Base-by-base conservation (phyloP, 2,113 vertebrate species). In the Urocynchramus pylzowi region DNA sequence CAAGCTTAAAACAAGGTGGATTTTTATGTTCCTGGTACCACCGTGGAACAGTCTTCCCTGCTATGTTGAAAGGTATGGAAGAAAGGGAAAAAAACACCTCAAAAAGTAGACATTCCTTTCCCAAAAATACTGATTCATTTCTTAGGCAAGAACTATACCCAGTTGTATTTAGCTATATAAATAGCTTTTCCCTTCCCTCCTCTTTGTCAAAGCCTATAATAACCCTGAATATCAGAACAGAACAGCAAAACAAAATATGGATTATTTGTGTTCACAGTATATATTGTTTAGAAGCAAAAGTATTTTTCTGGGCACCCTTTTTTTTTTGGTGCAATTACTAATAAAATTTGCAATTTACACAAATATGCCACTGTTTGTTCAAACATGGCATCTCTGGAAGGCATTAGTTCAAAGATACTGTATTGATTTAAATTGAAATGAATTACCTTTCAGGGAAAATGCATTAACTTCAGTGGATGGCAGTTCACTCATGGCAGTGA, bases 401-500 rank as follows among this genome's bases (percentile, higher is more conserved):
- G 87, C 76, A 90, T 73, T 89, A 71, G 8, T 92, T 92, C 80
- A 93, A 83, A 95, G 77, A 87, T 83, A 94, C 35, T 79, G 69
- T 91, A 95, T 90, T 96, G 94, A 91, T 97, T 97, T 91, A 97
- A 97, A 97, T 89, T 93, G 84, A 97, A 95, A 96, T 96, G 73
- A 96, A 96, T 96, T 94, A 95, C 87, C 88, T 97, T 94, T 96
- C 76, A 81, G 81, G 71, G 61, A 80, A 97, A 96, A 96, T 88
- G 54, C 77, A 97, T 96, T 97, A 96, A 86, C 88, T 97, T 94
- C 88, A 90, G 56, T 76, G 65, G 50, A 90, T 56, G 65, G 84
- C 57, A 95, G 74, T 92, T n/a, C n/a, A n/a, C n/a, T n/a, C 54
- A 90, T 56, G 65, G 84, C 57, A 95, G 74, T 92, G 91, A 86